Base-by-base conservation (phyloP, 2,888 invertebrate species). In the Drosophila lutescens region DNA sequence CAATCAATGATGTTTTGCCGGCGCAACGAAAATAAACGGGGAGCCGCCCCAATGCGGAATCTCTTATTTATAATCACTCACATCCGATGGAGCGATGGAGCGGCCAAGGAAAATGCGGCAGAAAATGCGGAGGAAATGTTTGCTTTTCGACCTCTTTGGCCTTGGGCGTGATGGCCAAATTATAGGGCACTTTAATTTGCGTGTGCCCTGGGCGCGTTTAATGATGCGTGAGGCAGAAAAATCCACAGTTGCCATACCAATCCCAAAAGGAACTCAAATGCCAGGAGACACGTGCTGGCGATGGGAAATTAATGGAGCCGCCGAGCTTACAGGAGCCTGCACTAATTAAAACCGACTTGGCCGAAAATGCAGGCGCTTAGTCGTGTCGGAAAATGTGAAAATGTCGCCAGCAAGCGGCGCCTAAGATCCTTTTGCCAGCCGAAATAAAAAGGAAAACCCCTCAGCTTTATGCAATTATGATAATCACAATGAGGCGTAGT, bases 1-100 rank as follows among this genome's bases (percentile, higher is more conserved):
- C 77, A 86, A 83, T 83, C 82, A 83, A 81, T 80, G 84, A 63
- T 61, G 62, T 65, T 75, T 68, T 47, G 23, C 15, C n/a, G 8
- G 23, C 12, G 17, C 38, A 34, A n/a, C 10, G 36, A 38, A 82
- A 84, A 62, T 77, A 62, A 79, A 70, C 26, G 68, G 76, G 68
- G 68, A 77, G 6, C 26, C 70, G 20, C 44, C 55, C 67, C 50
- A 12, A 56, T 34, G 41, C 36, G 43, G 34, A 68, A 80, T 83
- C 77, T 77, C 77, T 88, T 86, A 79, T 86, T 83, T 88, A 86
- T 85, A 85, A 85, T 85, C 86, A 77, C 80, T 86, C 76, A 77
- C 70, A 85, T 79, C 79, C 79, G 65, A 55, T 66, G 34, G 70
- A 71, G 68, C 67, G 50, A 47, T 66, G 34, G 68, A 71, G 68